These are phyloP conservation scores for Drosophila orosa DNA, from an alignment of 1,140 invertebrate genomes.

Conservation along the genomic window DNA sequence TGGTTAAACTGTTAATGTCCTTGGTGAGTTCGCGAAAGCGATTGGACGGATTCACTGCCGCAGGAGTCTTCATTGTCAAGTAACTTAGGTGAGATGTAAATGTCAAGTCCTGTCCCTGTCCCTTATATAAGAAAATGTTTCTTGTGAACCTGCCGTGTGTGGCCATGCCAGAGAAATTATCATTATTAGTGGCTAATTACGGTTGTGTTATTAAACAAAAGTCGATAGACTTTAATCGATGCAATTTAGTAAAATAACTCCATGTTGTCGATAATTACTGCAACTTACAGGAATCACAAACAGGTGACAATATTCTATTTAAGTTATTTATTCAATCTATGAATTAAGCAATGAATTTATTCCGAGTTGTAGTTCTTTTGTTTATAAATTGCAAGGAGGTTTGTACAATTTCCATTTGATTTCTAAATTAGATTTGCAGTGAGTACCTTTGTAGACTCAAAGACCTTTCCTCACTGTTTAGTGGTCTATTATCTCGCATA, in stretches of 20 bases:
- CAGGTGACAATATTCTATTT: background rate
- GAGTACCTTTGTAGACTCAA: background rate
- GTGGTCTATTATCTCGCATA: background rate
- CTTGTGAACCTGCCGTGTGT: background rate
- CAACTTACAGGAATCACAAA: background rate
- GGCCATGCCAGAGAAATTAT: constrained; percentile 13
- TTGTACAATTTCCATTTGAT: background rate
- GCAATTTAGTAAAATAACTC: background rate
- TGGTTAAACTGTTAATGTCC: constrained; percentile 37
- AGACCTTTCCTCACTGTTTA: background rate
- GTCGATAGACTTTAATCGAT: constrained; percentile 5
- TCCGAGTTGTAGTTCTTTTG: too few relatives aligned
- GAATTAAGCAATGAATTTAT: background rate
- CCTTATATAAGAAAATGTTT: constrained; percentile 24
- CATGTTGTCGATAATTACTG: background rate
- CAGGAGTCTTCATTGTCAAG: constrained; percentile 6
- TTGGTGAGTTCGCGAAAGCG: constrained; percentile 36
- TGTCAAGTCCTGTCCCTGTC: background rate
- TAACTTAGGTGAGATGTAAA: constrained; percentile 5
- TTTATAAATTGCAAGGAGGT: too few relatives aligned
- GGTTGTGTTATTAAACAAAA: constrained; percentile 11
- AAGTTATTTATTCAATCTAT: background rate
- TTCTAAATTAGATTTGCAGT: background rate
- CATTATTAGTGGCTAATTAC: constrained; percentile 18
- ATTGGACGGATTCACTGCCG: constrained; percentile 6